Percentiles rank a stretch among this genome's conserved stretches.
phyloP scores from a whole-genome alignment of 2,797 vertebrate genomes.

The Capromys pilorides region DNA sequence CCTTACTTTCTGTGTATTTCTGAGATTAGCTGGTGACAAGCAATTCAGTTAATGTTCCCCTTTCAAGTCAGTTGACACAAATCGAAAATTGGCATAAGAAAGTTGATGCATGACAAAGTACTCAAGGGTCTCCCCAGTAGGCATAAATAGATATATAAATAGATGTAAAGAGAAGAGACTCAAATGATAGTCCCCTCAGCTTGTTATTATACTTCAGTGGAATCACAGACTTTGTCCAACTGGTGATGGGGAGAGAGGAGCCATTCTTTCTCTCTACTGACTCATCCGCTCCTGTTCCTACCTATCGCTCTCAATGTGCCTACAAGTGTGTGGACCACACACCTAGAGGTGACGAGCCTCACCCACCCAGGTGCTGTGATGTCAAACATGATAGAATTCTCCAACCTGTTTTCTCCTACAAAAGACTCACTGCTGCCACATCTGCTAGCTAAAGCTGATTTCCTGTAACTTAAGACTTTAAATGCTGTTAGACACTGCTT shows the following conservation, averaged over 20 bases:
- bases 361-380: accelerated
- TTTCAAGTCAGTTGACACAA: background rate
- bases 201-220: background rate
- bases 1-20: background rate
- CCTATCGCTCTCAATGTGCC: background rate
- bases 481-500: background rate
- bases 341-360: background rate
- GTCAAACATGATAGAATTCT: background rate
- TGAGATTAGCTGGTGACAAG: background rate
- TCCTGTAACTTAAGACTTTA: background rate
- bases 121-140: background rate
- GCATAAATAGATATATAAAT: background rate
- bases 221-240: background rate
- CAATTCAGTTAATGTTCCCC: background rate
- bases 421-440: background rate
- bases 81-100: background rate
- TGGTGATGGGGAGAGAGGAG: accelerated
- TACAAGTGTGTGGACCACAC: background rate
- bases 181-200: background rate
- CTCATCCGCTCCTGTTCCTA: background rate
- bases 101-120: background rate
- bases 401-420: too few species aligned
- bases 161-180: background rate
- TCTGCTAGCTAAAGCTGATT: background rate
- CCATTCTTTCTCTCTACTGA: background rate